Conservation (phyloP, 2,888 invertebrate genomes). For the Ischnus inquisitorius region DNA sequence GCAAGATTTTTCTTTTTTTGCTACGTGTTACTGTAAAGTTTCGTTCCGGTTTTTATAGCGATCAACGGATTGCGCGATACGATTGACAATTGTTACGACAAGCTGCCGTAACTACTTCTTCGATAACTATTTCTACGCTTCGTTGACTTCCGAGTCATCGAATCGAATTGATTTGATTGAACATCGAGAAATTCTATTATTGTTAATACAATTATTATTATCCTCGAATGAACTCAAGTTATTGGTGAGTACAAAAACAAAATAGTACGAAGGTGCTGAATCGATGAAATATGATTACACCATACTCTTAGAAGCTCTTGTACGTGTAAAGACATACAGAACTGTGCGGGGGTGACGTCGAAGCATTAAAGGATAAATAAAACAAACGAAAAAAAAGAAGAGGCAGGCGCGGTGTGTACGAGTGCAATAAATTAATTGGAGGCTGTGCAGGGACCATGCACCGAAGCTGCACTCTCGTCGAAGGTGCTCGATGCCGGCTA, state of each 20-base stretch:
- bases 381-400: conserved; percentile 26
- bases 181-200: neutral
- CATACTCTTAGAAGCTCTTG: neutral
- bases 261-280: neutral
- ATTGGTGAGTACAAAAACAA: neutral
- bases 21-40: conserved; percentile 23
- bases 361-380: conserved; percentile 38
- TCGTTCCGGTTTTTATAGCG: conserved; percentile 43
- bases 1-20: conserved; percentile 19
- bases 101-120: neutral
- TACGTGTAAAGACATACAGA: neutral
- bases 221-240: neutral
- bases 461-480: conserved; percentile 66
- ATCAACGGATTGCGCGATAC: conserved; percentile 29
- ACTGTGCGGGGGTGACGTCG: conserved; percentile 20
- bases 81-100: conserved; percentile 58
- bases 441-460: conserved; percentile 45
- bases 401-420: conserved; percentile 62
- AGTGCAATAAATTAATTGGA: conserved; percentile 80
- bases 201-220: neutral
- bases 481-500: conserved; percentile 78
- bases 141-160: conserved; percentile 38
- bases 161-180: conserved; percentile 32
- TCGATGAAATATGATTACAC: neutral
- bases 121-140: conserved; percentile 47